Base-by-base conservation (phyloP, 2,888 invertebrate species). In the Colostygia pectinataria region DNA sequence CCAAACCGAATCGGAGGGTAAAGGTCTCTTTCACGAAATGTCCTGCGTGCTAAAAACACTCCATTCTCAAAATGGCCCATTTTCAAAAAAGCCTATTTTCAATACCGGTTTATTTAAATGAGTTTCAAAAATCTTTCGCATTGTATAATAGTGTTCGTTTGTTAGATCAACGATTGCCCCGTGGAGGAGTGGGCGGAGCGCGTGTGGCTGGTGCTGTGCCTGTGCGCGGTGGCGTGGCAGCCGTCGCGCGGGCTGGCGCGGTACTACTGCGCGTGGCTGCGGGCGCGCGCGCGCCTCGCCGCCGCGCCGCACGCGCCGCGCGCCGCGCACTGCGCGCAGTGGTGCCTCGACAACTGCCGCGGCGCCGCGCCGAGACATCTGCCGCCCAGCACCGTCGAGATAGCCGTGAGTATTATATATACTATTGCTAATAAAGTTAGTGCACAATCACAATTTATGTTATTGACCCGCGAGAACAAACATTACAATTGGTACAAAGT, bases 321-420 rank as follows among this genome's bases (percentile, higher is more conserved):
- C 18, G 75, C 85, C 33, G 81, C 84, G n/a, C 97, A 97, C 78
- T 97, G 97, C 74, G 97, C 97, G 6, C 96, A 97, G 80, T 98
- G 97, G 96, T 98, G 98, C 75, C 91, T 97, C 42, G 97, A 97
- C 73, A 98, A 98, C 88, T 96, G 98, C 66, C 94, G 97, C 59
- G 96, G 96, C 56, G 96, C 95, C 2, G 95, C 97, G 78, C 95
- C 96, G 1, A 82, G 98, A 28, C 94, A 95, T 60, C 93, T 94
- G 79, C 96, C 98, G 28, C 98, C 98, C 0, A 98, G 97, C 25
- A 95, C 97, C 25, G 96, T 97, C 2, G 98, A 98, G 91, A 96
- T 98, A 40, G 97, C 97, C 41, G 96, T 96, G 80, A 92, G 93
- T 92, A 8, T 7, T 12, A 2, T 18, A 5, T 8, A n/a, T 8